Base-by-base conservation (phyloP, 1,140 invertebrate species). In the Cheumatopsyche charites region DNA sequence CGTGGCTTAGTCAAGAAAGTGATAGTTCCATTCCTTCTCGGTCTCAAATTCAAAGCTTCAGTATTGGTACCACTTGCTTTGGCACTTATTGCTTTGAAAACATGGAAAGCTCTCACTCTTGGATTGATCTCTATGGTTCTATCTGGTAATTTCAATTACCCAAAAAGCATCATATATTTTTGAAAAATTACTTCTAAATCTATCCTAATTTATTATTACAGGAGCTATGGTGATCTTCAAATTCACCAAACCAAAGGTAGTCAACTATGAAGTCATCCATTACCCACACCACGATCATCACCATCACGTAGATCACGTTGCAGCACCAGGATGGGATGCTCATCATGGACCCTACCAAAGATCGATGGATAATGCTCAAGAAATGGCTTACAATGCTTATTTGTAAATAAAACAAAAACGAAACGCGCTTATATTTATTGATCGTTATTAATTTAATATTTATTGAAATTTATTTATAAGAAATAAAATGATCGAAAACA, bases 211-310 rank as follows among this genome's bases (percentile, higher is more conserved):
- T 63, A 45, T 43, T 61, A n/a, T 72, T 72, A 15, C 77, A 85
- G 92, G 90, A 67, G 92, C 92, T 36, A 87, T 94, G 86, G 84
- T 94, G 43, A 91, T 94, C 78, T 94, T 94, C 83, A 93, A 93
- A 81, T 87, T 94, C 77, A 90, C 91, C 69, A 93, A 93, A 77
- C 92, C 92, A 69, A 93, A 93, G 79, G 88, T 91, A 75, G 88
- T 90, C 65, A 91, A 90, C 81, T 94, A 94, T 78, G 92, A 94
- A 83, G 91, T 93, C 15, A 88, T 93, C 29, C 92, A 93, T 79
- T 92, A 92, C 77, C 92, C 91, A n/a, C 91, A 92, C 72, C 89
- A 91, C 73, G 90, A 91, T 47, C 86, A 91, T 1, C 88, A 90
- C 65, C 86, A 91, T 1, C 90, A 91, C 72, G 83, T 82, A 42